A percentile compares a stretch with the other conserved stretches of the same genome.
Evolutionary conservation across 1,140 invertebrate species (phyloP).

Genomic region (Temnothorax curvispinosus): DNA sequence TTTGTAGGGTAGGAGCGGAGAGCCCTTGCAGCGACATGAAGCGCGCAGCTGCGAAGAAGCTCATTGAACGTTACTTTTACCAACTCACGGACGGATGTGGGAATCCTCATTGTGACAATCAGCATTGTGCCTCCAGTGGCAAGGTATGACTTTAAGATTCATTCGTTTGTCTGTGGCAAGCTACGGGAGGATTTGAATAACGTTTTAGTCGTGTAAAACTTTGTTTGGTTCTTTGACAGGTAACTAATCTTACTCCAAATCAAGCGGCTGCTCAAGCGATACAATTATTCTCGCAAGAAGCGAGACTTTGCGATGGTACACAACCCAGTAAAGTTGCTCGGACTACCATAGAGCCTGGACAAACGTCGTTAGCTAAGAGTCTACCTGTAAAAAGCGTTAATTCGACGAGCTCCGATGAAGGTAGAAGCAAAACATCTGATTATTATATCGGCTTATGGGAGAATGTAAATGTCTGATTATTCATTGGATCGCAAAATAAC

Average conservation of each 20-base stretch:
- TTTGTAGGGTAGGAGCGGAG: slow-evolving; percentile 83
- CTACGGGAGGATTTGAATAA: not conserved
- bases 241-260: slow-evolving; percentile 92
- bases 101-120: slow-evolving; percentile 93
- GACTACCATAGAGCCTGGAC: slow-evolving; percentile 86
- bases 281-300: slow-evolving; percentile 94
- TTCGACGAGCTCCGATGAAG: slow-evolving; percentile 84
- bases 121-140: slow-evolving; percentile 95
- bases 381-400: slow-evolving; percentile 86
- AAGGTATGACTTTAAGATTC: slow-evolving; percentile 86
- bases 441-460: too few relatives aligned
- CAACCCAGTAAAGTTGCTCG: slow-evolving; percentile 91
- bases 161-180: not conserved
- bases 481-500: not conserved
- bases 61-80: slow-evolving; percentile 97
- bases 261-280: slow-evolving; percentile 95
- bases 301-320: slow-evolving; percentile 91
- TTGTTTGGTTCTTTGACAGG: slow-evolving; percentile 82
- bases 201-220: not conserved
- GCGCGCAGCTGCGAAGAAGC: slow-evolving; percentile 93
- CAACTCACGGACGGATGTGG: slow-evolving; percentile 96
- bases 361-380: slow-evolving; percentile 86
- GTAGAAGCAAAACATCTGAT: slow-evolving; percentile 60
- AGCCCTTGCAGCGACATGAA: slow-evolving; percentile 92
- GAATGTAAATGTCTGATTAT: not conserved